Conservation (phyloP, 2,888 invertebrate species). For the Heliconius cydno region DNA sequence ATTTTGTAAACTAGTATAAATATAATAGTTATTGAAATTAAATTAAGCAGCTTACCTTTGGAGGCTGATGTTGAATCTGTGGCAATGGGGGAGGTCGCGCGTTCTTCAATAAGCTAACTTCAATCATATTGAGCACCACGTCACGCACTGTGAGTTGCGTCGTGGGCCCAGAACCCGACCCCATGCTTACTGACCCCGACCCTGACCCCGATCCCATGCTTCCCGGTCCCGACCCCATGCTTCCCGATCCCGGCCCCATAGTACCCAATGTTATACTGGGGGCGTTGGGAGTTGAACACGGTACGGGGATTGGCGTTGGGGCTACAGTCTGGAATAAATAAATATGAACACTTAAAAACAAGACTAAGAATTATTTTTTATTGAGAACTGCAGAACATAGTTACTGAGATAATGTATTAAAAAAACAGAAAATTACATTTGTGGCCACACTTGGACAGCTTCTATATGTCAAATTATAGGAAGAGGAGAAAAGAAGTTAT, state of each 20-base stretch:
- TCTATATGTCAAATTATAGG: no score
- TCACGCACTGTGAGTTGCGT: constrained; percentile 90
- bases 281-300: constrained; percentile 18
- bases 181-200: constrained; percentile 38
- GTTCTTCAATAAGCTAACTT: constrained; percentile 89
- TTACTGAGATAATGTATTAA: no score
- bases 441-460: no score
- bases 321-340: constrained; percentile 21
- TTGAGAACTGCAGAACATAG: no score
- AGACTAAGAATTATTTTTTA: background rate
- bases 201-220: constrained; percentile 41
- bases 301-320: constrained; percentile 21
- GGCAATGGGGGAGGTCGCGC: constrained; percentile 66
- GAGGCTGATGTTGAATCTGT: constrained; percentile 45
- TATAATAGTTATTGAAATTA: no score
- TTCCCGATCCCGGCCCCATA: constrained; percentile 62
- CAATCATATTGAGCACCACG: constrained; percentile 92
- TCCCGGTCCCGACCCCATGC: constrained; percentile 53
- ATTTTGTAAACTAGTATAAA: no score
- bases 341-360: background rate
- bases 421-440: no score
- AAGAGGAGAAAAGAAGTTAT: no score
- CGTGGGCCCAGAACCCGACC: constrained; percentile 50
- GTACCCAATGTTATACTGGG: constrained; percentile 65
- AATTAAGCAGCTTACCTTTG: constrained; percentile 40